These are phyloP conservation scores for Dilophus febrilis DNA, from an alignment of 2,888 invertebrate genomes.

Conservation along the genomic window DNA sequence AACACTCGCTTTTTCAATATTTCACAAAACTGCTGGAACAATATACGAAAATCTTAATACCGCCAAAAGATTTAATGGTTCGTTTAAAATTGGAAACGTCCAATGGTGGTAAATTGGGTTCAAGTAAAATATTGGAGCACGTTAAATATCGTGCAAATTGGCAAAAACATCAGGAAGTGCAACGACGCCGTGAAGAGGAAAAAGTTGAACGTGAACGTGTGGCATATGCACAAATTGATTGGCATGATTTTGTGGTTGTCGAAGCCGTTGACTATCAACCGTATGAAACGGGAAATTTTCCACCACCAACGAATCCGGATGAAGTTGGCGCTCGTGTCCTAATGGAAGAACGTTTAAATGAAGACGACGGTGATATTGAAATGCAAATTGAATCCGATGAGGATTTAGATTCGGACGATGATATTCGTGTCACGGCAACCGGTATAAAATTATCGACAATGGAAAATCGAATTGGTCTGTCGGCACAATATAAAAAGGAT, in stretches of 20 bases:
- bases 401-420: conserved; percentile 37
- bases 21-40: conserved; percentile 96
- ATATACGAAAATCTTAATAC: conserved; percentile 93
- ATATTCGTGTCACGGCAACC: conserved; percentile 14
- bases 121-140: conserved; percentile 57
- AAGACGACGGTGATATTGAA: conserved; percentile 64
- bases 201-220: conserved; percentile 87
- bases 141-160: conserved; percentile 92
- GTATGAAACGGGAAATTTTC: conserved; percentile 88
- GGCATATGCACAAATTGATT: conserved; percentile 95
- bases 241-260: conserved; percentile 99
- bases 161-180: conserved; percentile 87
- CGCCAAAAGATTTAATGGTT: conserved; percentile 76
- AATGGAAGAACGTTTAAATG: conserved; percentile 68
- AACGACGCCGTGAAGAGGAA: conserved; percentile 85
- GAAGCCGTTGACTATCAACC: conserved; percentile 99
- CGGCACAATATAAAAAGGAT: conserved; percentile 27
- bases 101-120: conserved; percentile 35
- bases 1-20: conserved; percentile 95
- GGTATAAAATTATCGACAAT: conserved; percentile 43
- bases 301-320: conserved; percentile 91
- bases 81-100: conserved; percentile 63
- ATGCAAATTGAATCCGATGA: conserved; percentile 84
- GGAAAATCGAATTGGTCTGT: conserved; percentile 35
- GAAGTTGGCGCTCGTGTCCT: conserved; percentile 91